Evolutionary conservation across 2,888 invertebrate species (phyloP).

Genomic region (Bursaphelenchus okinawaensis): DNA sequence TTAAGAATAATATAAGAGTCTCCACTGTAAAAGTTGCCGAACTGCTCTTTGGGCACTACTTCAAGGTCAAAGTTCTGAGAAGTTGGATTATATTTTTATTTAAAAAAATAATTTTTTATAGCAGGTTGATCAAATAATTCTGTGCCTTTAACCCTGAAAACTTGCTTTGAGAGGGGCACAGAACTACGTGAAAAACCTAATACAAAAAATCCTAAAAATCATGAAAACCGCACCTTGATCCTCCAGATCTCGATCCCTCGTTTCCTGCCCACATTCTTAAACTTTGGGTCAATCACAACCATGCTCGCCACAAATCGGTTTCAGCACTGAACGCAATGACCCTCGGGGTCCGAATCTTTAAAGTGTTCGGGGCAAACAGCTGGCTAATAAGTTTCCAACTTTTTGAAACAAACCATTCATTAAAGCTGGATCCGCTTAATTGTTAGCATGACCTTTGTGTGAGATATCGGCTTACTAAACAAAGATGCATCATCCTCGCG

Average conservation of each 20-base stretch:
- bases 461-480: no score
- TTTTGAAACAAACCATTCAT: not conserved
- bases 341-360: not conserved
- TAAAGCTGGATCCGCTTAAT: no score
- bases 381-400: not conserved
- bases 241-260: conserved; percentile 54
- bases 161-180: no score
- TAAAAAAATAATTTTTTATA: no score
- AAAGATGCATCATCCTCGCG: no score
- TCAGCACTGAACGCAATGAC: not conserved
- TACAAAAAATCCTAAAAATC: not conserved
- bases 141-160: conserved; percentile 5
- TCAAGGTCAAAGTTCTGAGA: conserved; percentile 59
- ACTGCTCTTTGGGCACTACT: conserved; percentile 49
- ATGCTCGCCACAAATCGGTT: not conserved
- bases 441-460: no score
- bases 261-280: conserved; percentile 48
- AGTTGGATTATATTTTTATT: no score
- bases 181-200: no score
- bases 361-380: not conserved
- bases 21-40: conserved; percentile 59
- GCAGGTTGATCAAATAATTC: no score
- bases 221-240: conserved; percentile 43
- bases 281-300: conserved; percentile 32
- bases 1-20: conserved; percentile 63